These are phyloP conservation scores for Dendrocincla tyrannina DNA, from an alignment of 2,797 vertebrate genomes.

Conservation along the genomic window DNA sequence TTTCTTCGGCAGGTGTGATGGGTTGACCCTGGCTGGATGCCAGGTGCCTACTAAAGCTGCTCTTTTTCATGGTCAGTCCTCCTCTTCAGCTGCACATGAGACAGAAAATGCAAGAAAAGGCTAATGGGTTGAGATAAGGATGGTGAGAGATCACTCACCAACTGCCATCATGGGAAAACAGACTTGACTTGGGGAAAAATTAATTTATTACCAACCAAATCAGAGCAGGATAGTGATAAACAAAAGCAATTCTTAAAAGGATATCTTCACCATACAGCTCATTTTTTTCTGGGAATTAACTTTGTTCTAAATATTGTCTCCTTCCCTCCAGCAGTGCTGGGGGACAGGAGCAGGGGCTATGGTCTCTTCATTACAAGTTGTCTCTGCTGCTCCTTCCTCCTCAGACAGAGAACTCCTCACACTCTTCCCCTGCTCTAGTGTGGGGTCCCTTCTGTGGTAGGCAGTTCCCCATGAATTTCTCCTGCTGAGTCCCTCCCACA, in stretches of 20 bases:
- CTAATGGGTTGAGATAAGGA: fast-evolving
- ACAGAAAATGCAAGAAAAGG: not conserved
- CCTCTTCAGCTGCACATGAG: not conserved
- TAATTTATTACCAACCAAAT: not conserved
- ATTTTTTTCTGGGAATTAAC: fast-evolving
- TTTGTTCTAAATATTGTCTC: not conserved
- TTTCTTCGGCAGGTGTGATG: not conserved
- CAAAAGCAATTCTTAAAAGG: not conserved
- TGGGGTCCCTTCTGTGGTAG: not conserved
- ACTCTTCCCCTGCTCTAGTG: not conserved
- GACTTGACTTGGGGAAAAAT: fast-evolving
- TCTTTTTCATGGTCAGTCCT: not conserved
- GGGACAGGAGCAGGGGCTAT: not conserved
- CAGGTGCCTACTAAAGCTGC: not conserved
- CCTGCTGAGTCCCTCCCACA: not conserved
- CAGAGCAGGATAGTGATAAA: not conserved
- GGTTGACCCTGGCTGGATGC: not conserved
- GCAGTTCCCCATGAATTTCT: not conserved
- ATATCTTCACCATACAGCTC: fast-evolving
- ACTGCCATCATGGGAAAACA: not conserved
- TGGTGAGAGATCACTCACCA: not conserved
- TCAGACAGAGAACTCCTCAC: not conserved
- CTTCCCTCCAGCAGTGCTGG: not conserved
- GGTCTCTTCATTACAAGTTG: too few relatives aligned
- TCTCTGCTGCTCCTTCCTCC: not conserved